Conservation (phyloP, 2,797 vertebrate genomes). For the Chanos chanos region DNA sequence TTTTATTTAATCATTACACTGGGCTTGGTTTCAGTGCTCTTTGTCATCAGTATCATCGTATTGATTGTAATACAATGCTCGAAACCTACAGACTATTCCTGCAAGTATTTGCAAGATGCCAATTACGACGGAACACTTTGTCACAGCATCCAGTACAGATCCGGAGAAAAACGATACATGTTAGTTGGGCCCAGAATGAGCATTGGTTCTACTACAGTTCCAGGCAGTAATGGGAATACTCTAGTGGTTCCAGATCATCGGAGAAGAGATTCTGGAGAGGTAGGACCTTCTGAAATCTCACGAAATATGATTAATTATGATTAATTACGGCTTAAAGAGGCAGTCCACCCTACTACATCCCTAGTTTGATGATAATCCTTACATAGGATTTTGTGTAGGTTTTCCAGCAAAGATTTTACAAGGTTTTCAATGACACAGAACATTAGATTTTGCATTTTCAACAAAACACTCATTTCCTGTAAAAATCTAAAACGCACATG, state of each 20-base stretch:
- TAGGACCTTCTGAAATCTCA: conserved; percentile 32
- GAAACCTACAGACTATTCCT: conserved; percentile 12
- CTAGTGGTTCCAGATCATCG: conserved; percentile 49
- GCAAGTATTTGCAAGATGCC: conserved; percentile 32
- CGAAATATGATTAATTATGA: not conserved
- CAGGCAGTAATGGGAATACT: conserved; percentile 55
- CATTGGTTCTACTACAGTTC: conserved; percentile 58
- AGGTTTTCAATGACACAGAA: not conserved
- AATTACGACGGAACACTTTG: conserved; percentile 45
- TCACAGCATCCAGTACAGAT: conserved; percentile 67
- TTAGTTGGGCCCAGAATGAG: conserved; percentile 66
- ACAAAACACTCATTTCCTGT: too few species aligned
- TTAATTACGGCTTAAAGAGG: too few species aligned
- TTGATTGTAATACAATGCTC: conserved; percentile 41
- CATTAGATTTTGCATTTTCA: too few species aligned
- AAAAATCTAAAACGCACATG: too few species aligned
- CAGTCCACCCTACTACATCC: too few species aligned
- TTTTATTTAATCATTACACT: conserved; percentile 40
- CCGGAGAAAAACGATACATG: conserved; percentile 65
- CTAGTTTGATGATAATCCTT: too few species aligned
- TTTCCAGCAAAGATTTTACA: too few species aligned
- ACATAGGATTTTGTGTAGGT: too few species aligned
- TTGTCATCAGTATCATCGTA: conserved; percentile 37
- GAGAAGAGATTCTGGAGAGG: conserved; percentile 50
- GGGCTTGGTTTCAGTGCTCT: conserved; percentile 41